phyloP scores from a whole-genome alignment of 1,140 invertebrate genomes.

The Apis florea region DNA sequence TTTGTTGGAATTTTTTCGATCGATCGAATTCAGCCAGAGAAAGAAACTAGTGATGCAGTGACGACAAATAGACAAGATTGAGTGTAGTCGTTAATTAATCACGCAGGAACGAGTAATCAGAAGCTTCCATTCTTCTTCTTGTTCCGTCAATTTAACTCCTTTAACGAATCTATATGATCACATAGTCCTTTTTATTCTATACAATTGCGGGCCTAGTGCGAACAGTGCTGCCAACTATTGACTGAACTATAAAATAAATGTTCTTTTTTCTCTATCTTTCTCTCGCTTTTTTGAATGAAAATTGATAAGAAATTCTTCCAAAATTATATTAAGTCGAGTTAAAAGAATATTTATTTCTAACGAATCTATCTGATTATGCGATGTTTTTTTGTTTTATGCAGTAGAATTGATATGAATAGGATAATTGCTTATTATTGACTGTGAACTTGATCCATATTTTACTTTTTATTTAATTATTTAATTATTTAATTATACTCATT shows the following conservation, averaged over 20 bases:
- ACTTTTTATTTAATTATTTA: not conserved
- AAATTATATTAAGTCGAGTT: no score
- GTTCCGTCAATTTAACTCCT: not conserved
- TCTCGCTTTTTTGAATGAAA: no score
- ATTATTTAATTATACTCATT: not conserved
- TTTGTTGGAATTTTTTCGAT: slow-evolving; percentile 23
- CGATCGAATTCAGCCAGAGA: slow-evolving; percentile 13
- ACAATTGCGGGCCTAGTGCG: not conserved
- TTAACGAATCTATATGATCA: not conserved
- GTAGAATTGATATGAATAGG: no score
- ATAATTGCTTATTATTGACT: no score
- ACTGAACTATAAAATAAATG: not conserved
- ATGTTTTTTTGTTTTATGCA: no score
- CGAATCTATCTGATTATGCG: no score
- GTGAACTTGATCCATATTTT: not conserved
- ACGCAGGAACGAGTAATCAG: slow-evolving; percentile 1
- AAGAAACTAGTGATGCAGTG: not conserved
- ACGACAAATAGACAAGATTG: slow-evolving; percentile 11
- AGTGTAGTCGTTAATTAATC: slow-evolving; percentile 23
- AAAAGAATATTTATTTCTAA: no score
- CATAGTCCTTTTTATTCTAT: not conserved
- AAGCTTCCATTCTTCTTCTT: not conserved
- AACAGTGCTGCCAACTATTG: not conserved
- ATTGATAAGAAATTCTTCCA: no score
- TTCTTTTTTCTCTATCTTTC: not conserved